Conservation (phyloP, 2,113 vertebrate species). For the Chloropsis hardwickii region DNA sequence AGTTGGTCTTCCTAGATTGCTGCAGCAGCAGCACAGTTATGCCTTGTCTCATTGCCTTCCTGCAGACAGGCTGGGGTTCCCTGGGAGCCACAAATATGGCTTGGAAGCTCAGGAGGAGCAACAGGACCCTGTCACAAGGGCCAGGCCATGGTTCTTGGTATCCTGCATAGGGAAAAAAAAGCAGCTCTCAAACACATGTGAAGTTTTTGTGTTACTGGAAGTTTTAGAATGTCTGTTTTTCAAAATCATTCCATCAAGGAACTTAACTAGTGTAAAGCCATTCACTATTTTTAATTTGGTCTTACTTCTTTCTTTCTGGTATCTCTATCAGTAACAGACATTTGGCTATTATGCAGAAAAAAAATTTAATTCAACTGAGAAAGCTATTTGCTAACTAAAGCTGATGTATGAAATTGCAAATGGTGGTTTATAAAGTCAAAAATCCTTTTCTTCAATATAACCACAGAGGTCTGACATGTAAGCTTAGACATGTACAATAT, state of each 20-base stretch:
- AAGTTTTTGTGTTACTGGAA: not conserved
- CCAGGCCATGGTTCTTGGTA: accelerated
- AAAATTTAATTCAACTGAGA: not conserved
- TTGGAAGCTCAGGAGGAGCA: not conserved
- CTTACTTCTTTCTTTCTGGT: not conserved
- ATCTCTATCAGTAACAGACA: not conserved
- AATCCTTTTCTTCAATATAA: not conserved
- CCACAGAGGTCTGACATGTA: not conserved
- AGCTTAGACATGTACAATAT: not conserved
- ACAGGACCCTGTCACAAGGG: accelerated
- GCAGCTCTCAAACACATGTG: not conserved
- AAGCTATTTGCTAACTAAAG: not conserved
- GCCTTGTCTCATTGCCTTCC: not conserved
- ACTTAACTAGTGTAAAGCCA: not conserved
- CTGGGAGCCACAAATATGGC: not conserved
- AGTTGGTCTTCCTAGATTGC: not conserved
- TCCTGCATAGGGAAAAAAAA: not conserved
- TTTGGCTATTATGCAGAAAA: not conserved
- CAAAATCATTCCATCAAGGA: not conserved
- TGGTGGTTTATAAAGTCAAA: not conserved
- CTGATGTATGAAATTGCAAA: not conserved
- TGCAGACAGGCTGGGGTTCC: accelerated
- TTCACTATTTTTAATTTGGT: not conserved
- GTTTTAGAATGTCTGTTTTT: not conserved
- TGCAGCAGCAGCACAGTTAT: not conserved